A percentile compares a stretch with the other conserved stretches of the same genome.
These are phyloP conservation scores for Anthophora plumipes DNA, from an alignment of 2,888 invertebrate genomes.

Conservation along the genomic window DNA sequence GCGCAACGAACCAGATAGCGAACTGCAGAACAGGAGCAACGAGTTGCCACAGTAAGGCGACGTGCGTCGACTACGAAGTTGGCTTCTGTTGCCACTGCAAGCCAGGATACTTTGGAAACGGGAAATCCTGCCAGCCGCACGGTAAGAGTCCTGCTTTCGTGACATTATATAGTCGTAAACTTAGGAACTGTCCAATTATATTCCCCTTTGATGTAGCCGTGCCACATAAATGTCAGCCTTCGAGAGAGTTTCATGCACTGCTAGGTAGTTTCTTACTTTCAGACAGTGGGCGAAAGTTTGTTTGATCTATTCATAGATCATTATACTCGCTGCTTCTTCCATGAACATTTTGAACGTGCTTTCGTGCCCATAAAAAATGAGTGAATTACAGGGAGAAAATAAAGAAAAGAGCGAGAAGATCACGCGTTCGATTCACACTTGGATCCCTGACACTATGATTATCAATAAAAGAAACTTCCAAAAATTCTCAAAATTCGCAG, in stretches of 20 bases:
- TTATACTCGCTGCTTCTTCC: too few species aligned
- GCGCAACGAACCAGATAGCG: constrained; percentile 52
- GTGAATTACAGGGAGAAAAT: too few species aligned
- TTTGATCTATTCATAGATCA: too few species aligned
- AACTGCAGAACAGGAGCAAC: constrained; percentile 89
- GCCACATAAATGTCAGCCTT: constrained; percentile 27
- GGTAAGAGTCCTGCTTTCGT: constrained; percentile 82
- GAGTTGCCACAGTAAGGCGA: constrained; percentile 92
- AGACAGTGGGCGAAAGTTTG: constrained; percentile 37
- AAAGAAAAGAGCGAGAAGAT: too few species aligned
- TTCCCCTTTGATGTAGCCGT: constrained; percentile 25
- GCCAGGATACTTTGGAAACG: constrained; percentile 96
- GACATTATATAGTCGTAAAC: background rate
- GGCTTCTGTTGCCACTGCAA: constrained; percentile 97
- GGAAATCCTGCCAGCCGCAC: constrained; percentile 93
- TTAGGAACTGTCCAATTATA: constrained; percentile 16
- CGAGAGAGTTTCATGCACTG: constrained; percentile 3
- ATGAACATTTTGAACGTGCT: too few species aligned
- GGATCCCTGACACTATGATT: too few species aligned
- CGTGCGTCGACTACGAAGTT: constrained; percentile 91
- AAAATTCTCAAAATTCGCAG: constrained; percentile 83
- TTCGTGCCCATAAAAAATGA: too few species aligned
- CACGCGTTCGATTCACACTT: too few species aligned
- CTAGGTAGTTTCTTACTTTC: constrained; percentile 1
- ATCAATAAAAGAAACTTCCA: background rate